Conservation (phyloP, 1,140 invertebrate species). For the Neodiprion pinetum region DNA sequence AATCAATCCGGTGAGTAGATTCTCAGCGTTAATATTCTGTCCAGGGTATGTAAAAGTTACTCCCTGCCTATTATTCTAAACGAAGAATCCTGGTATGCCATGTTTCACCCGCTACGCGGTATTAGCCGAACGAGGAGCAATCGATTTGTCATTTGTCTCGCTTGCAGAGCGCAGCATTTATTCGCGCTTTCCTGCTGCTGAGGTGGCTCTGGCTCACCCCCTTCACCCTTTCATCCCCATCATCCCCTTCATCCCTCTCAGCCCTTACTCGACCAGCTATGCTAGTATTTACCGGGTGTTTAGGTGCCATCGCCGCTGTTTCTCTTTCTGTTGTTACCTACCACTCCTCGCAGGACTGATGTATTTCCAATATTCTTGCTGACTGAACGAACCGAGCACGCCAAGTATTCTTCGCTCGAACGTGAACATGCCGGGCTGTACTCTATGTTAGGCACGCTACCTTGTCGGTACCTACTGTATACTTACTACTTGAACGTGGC, state of each 20-base stretch:
- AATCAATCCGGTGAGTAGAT: too few relatives aligned
- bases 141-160: constrained; percentile 58
- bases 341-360: background rate
- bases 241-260: background rate
- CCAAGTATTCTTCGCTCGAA: background rate
- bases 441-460: background rate
- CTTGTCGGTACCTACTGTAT: constrained; percentile 4
- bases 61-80: background rate
- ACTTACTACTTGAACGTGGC: constrained; percentile 5
- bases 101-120: background rate
- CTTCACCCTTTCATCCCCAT: background rate
- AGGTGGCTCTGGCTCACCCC: background rate
- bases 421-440: background rate
- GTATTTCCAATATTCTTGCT: constrained; percentile 12
- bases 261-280: background rate
- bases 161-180: constrained; percentile 31
- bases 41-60: background rate
- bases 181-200: constrained; percentile 6
- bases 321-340: background rate
- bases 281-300: constrained; percentile 14
- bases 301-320: background rate
- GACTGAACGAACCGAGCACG: background rate
- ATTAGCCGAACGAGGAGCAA: constrained; percentile 29
- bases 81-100: background rate
- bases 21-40: background rate